phyloP scores from a whole-genome alignment of 92 coral and sea anemone genomes.

The Umimayanthus kanabou region DNA sequence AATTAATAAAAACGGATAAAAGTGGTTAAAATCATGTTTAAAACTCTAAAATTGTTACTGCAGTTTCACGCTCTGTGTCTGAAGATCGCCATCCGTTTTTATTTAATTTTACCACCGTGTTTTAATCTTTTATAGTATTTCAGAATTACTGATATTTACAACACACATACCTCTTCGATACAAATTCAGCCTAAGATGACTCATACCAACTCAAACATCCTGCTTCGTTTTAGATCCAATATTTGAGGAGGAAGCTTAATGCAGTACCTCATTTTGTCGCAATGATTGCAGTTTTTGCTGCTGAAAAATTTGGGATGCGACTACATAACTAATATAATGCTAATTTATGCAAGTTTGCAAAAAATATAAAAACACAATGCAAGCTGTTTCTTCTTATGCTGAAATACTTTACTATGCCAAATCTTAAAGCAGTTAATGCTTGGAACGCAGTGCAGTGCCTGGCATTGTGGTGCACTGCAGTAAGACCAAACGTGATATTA shows the following conservation, averaged over 20 bases:
- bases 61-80: too few relatives aligned
- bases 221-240: neutral
- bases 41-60: too few relatives aligned
- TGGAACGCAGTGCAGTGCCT: constrained; percentile 9
- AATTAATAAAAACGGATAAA: too few relatives aligned
- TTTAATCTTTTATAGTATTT: too few relatives aligned
- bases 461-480: neutral
- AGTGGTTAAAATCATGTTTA: too few relatives aligned
- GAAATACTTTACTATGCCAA: neutral
- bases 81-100: too few relatives aligned
- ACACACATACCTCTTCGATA: too few relatives aligned
- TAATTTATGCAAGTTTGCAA: constrained; percentile 11
- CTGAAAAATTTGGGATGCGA: neutral
- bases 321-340: neutral
- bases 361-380: neutral
- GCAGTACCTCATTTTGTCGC: neutral
- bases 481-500: constrained; percentile 7
- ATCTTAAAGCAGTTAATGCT: constrained; percentile 23
- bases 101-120: too few relatives aligned
- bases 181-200: neutral
- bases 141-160: too few relatives aligned
- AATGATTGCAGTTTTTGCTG: neutral
- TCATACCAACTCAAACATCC: neutral
- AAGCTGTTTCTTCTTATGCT: neutral
- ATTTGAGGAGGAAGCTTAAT: constrained; percentile 2